A percentile compares a stretch with the other conserved stretches of the same genome.
Conservation (phyloP, 2,113 vertebrate genomes). For the Acanthochromis polyacanthus region DNA sequence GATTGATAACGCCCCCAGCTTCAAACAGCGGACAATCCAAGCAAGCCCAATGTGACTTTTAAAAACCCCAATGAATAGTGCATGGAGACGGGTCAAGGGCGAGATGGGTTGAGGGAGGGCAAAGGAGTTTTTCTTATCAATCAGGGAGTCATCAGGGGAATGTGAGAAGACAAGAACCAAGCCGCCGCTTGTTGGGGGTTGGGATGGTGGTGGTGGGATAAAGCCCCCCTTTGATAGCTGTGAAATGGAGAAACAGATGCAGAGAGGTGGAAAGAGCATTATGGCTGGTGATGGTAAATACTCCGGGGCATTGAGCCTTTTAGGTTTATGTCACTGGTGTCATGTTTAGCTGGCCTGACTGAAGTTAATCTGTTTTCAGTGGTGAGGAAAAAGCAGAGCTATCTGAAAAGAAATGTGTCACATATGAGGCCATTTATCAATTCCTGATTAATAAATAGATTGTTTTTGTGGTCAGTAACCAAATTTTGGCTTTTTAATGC, state of each 20-base stretch:
- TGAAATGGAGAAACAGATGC: constrained; percentile 78
- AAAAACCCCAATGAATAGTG: constrained; percentile 82
- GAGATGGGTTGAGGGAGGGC: constrained; percentile 65
- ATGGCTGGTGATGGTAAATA: constrained; percentile 70
- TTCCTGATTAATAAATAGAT: not conserved
- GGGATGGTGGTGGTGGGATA: constrained; percentile 36
- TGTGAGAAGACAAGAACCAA: constrained; percentile 70
- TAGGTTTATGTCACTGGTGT: constrained; percentile 62
- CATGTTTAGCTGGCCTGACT: constrained; percentile 57
- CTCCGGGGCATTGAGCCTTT: constrained; percentile 60
- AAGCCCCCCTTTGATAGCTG: constrained; percentile 73
- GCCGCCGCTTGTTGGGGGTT: constrained; percentile 49
- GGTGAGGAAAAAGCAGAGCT: constrained; percentile 33
- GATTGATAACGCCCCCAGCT: constrained; percentile 79
- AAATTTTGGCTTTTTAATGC: not conserved
- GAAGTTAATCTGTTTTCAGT: constrained; percentile 64
- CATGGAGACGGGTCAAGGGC: constrained; percentile 82
- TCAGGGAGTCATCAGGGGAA: constrained; percentile 77
- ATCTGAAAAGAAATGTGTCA: constrained; percentile 16
- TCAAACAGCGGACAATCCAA: constrained; percentile 79
- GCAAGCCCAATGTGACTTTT: constrained; percentile 80
- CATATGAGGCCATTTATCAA: constrained; percentile 21
- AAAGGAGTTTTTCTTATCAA: constrained; percentile 81
- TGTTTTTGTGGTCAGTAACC: not conserved
- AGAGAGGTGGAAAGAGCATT: constrained; percentile 66